Evolutionary conservation across 2,797 vertebrate species (phyloP), one percentile per base, ranked within the genome.

Genomic region (Enteromius paludinosus): DNA sequence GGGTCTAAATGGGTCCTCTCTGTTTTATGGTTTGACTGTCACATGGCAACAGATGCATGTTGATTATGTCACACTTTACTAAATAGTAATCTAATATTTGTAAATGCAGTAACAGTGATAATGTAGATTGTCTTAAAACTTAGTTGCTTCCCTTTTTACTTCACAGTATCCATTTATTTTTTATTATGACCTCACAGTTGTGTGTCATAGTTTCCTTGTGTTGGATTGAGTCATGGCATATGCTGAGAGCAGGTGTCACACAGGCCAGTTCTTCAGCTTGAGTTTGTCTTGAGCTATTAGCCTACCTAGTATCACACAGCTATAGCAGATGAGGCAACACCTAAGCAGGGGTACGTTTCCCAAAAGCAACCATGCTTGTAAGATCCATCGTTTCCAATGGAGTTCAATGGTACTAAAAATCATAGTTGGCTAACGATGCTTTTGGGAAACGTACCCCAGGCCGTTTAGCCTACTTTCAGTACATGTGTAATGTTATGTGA

Each of bases 161-260:
- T 41, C 2, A 41, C 41, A 41, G 2, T 41, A 41, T 3, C 30
- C 79, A 52, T 81, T 81, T 81, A 43, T 47, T 73, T 81, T 81
- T 49, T 72, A 49, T 49, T 28, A 72, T 81, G 68, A 81, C 28
- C 6, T 70, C 35, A 79, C 9, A 1, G 12, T 5, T 64, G 12
- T 33, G 18, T 70, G 18, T 81, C 78, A 33, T 38, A 5, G 15
- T 81, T 81, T 72, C 43, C 68, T 18, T 35, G 18, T 61, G 69
- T 4, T 9, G 6, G 8, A 66, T 12, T 28, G 52, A 61, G 38
- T 61, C 54, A 49, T 25, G 41, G 12, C 52, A 71, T 56, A 45
- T 2, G 20, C 30, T 78, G 10, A 52, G 25, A 64, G 47, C 49
- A 45, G 49, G 18, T 79, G 68, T 72, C 56, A 8, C 38, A 76